Evolutionary conservation across 1,140 invertebrate genomes (phyloP), one percentile per base, ranked within the genome.

Genomic region (Phortica variegata): DNA sequence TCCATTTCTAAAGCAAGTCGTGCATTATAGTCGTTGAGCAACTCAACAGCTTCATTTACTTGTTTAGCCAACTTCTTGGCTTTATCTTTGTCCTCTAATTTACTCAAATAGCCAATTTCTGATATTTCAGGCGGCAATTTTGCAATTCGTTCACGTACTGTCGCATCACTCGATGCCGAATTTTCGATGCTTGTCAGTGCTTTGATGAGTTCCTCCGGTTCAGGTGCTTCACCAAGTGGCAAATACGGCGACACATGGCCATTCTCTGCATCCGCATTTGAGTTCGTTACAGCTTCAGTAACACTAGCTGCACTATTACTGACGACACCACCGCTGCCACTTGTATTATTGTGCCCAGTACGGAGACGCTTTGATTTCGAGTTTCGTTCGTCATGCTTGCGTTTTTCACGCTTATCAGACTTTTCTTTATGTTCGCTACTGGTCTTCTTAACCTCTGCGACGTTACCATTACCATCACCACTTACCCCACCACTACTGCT

Each of bases 51-150:
- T 52, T 92, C 90, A 58, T 93, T 90, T 0, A 97, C 74, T 53
- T 76, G 63, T 26, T 53, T 58, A 36, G 69, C 58, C 47, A 76
- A 26, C 12, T 54, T 53, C 41, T 69, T 68, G 21, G 74, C 74
- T 45, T 66, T 66, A 21, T 76, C 74, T 41, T 76, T 76, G 26
- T 89, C 88, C 85, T 89, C 84, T 59, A 92, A 79, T 81, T 90
- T 90, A 51, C 86, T 83, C 33, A 97, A 81, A 63, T 90, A 82
- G 56, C 85, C 84, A 8, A 93, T 85, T 83, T 97, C 94, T 3
- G 93, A 95, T 3, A 98, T 93, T 81, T 96, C 93, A 38, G 89
- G 88, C 2, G 95, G 95, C 26, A 97, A 79, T 38, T 89, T 92
- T 0, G 95, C 92, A 58, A 98, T 97, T 66, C 90, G 87, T 77